These are phyloP conservation scores for Ranitomeya variabilis DNA, from an alignment of 2,113 vertebrate genomes.

Conservation along the genomic window DNA sequence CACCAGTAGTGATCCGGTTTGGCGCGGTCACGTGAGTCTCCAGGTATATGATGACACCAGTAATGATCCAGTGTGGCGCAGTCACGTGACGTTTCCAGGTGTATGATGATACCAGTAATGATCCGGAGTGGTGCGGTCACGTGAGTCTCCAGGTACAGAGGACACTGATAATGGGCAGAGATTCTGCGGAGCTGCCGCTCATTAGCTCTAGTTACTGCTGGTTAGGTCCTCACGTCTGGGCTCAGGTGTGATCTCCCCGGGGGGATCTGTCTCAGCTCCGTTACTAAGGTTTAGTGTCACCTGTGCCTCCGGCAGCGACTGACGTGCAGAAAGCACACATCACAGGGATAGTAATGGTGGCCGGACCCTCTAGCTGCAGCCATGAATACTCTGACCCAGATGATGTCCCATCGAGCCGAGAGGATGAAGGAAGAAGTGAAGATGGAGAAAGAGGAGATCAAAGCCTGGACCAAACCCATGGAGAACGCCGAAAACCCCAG, in stretches of 20 bases:
- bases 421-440: constrained; percentile 32
- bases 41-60: no score
- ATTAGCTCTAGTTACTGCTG: constrained; percentile 63
- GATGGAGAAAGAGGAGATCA: constrained; percentile 51
- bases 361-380: neutral
- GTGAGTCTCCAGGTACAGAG: neutral
- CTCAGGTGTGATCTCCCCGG: constrained; percentile 18
- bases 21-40: no score
- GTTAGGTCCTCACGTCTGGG: constrained; percentile 60
- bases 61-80: no score
- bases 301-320: constrained; percentile 24
- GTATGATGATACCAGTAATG: no score
- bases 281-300: constrained; percentile 64
- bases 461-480: constrained; percentile 48
- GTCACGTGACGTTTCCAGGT: no score
- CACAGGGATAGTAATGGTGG: neutral
- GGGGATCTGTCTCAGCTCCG: constrained; percentile 53
- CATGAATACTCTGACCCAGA: constrained; percentile 56
- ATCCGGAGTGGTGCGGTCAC: neutral
- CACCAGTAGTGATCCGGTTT: no score
- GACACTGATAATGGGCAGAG: neutral
- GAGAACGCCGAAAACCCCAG: neutral
- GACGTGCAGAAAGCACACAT: neutral
- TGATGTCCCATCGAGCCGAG: constrained; percentile 50
- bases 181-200: constrained; percentile 42